Base-by-base conservation (phyloP, 2,888 invertebrate genomes). In the Spicauda simplicius region DNA sequence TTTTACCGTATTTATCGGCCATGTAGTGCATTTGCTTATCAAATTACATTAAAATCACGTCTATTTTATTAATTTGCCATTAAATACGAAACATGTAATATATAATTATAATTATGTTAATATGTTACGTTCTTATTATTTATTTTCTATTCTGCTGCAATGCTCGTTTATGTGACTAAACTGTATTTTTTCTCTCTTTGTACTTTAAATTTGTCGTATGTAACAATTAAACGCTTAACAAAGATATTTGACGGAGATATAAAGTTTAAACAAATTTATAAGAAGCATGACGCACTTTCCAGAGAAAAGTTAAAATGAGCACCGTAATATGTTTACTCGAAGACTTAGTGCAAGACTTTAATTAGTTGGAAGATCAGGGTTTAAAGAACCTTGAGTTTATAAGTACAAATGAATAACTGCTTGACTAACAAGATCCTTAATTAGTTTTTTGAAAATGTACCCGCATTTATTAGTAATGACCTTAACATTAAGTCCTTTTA, bases 361-460 rank as follows among this genome's bases (percentile, higher is more conserved):
- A 59, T 59, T 59, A 59, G 58, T 48, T 59, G 58, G n/a, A 45
- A 48, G 48, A 59, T 59, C 48, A 59, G 14, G 41, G 41, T 12
- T 20, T 48, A 20, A 45, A n/a, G 33, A 56, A 45, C 45, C 41
- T 59, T n/a, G 48, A 19, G 14, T 59, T 20, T 54, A 65, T 50
- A 10, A 52, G 20, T 12, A 59, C 41, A 53, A 59, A 59, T 25
- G 25, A 20, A 48, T 25, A 25, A 16, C 25, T 45, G 58, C 7
- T 48, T 10, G 25, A 48, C 16, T 58, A 45, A 8, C 20, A 48
- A 25, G 48, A 33, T 14, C 5, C 14, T 14, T 14, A 14, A 41
- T 41, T 11, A 14, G 14, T 2, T 41, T 14, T 41, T 14, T 41
- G 10, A 33, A 33, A 33, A 1, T 33, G 8, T 6, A 33, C 7